A percentile compares a stretch with the other conserved stretches of the same genome.
These are phyloP conservation scores for Cheilosia scutellata DNA, from an alignment of 2,888 invertebrate species.

Conservation along the genomic window DNA sequence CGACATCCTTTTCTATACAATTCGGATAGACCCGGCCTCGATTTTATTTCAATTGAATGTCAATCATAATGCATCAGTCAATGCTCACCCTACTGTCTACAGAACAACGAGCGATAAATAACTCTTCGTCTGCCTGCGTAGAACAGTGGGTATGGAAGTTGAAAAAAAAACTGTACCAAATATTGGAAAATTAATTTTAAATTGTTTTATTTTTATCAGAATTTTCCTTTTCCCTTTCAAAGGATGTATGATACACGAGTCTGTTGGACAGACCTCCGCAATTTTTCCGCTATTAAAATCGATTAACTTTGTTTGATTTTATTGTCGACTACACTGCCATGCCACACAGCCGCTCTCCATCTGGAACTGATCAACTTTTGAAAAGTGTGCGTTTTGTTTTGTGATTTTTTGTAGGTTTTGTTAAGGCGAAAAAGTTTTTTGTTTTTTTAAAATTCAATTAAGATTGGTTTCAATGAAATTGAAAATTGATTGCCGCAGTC, in stretches of 20 bases:
- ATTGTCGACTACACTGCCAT: constrained; percentile 26
- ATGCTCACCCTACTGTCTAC: background rate
- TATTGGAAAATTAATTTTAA: constrained; percentile 50
- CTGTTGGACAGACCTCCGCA: constrained; percentile 11
- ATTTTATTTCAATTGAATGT: constrained; percentile 38
- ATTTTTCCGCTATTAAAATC: constrained; percentile 50
- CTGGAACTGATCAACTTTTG: constrained; percentile 51
- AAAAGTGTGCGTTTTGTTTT: constrained; percentile 33
- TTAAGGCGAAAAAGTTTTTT: constrained; percentile 32
- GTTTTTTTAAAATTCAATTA: constrained; percentile 52
- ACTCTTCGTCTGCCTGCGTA: constrained; percentile 28
- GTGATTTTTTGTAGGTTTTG: constrained; percentile 17
- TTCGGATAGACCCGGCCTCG: background rate
- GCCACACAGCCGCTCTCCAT: constrained; percentile 18
- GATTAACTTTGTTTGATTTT: constrained; percentile 59
- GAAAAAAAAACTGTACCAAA: background rate
- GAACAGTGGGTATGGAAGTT: constrained; percentile 1
- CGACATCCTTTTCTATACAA: too few relatives aligned
- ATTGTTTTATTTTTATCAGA: constrained; percentile 20
- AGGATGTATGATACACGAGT: constrained; percentile 30
- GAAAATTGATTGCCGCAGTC: constrained; percentile 61
- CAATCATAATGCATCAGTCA: constrained; percentile 52
- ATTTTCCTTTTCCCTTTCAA: constrained; percentile 14
- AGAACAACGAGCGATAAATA: constrained; percentile 50
- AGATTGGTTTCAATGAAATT: constrained; percentile 51